These are phyloP conservation scores for Staurois parvus DNA, from an alignment of 2,797 vertebrate genomes.

Conservation along the genomic window DNA sequence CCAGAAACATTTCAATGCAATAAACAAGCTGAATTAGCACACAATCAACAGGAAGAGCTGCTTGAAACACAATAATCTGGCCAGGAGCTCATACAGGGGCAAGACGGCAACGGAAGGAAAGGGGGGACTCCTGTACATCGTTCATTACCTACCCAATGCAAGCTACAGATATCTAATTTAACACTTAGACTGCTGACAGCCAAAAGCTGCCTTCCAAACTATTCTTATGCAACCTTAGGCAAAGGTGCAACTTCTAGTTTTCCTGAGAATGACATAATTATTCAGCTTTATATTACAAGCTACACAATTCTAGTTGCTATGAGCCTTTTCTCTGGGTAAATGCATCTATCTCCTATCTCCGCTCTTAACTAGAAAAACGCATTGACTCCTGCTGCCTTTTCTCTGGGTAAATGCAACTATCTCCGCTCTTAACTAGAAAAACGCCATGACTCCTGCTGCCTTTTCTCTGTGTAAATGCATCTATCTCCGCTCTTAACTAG, in stretches of 20 bases:
- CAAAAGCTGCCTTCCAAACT: background rate
- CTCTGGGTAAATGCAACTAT: no score
- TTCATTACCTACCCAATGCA: conserved; percentile 34
- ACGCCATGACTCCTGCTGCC: no score
- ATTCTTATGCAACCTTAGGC: background rate
- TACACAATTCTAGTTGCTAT: background rate
- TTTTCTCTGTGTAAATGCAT: no score
- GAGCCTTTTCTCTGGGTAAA: no score
- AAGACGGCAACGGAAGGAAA: conserved; percentile 61
- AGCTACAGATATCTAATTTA: conserved; percentile 28
- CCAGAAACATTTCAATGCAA: conserved; percentile 71
- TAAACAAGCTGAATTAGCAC: conserved; percentile 72
- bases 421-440: no score
- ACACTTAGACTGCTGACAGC: conserved; percentile 34
- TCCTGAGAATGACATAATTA: background rate
- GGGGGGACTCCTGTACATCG: conserved; percentile 55
- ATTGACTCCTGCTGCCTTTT: no score
- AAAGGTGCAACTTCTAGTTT: background rate
- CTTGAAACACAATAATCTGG: conserved; percentile 70
- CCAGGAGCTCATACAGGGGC: conserved; percentile 60
- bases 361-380: no score
- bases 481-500: no score
- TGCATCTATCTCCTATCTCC: no score
- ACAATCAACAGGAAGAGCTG: conserved; percentile 77
- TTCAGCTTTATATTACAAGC: background rate